Percentiles rank a stretch among this genome's conserved stretches.
phyloP scores from a whole-genome alignment of 2,888 invertebrate genomes.

The Microplitis manilae region DNA sequence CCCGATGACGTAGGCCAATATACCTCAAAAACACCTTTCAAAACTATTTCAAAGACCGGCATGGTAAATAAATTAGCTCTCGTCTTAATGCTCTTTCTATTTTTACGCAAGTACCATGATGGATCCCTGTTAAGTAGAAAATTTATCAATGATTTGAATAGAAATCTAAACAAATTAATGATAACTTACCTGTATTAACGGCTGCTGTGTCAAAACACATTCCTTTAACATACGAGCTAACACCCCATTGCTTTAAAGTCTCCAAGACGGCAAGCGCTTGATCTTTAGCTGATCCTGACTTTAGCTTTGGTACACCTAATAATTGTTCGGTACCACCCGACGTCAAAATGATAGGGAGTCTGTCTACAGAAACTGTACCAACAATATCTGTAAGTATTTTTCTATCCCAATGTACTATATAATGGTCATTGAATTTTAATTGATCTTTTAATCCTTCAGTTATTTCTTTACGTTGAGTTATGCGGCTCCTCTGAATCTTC shows the following conservation, averaged over 20 bases:
- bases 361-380: neutral
- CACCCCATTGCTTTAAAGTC: neutral
- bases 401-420: neutral
- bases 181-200: neutral
- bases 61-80: neutral
- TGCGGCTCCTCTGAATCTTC: neutral
- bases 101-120: neutral
- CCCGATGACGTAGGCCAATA: neutral
- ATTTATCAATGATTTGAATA: neutral
- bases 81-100: neutral
- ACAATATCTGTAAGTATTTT: neutral
- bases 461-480: neutral
- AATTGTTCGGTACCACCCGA: neutral
- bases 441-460: neutral
- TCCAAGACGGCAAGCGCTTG: neutral
- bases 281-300: neutral
- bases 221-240: neutral
- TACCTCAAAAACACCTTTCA: conserved; percentile 11
- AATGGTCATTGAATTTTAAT: neutral
- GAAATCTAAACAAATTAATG: neutral
- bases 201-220: neutral
- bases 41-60: neutral
- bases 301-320: neutral
- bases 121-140: neutral
- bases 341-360: neutral